Conservation (phyloP, 1,140 invertebrate genomes). For the Parasteatoda tepidariorum region DNA sequence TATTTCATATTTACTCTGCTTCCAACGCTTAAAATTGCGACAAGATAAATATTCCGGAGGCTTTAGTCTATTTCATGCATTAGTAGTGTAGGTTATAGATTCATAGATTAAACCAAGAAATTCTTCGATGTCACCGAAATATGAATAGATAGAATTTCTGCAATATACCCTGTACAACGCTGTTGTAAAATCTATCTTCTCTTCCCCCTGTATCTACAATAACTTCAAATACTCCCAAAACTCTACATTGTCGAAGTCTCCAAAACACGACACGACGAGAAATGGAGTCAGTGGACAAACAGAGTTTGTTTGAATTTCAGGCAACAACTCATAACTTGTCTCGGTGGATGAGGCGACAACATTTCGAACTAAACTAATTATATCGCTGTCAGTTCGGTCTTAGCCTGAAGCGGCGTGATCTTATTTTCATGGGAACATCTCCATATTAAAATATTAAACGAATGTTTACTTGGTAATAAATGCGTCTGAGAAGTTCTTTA, state of each 20-base stretch:
- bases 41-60: too few relatives aligned
- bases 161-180: not conserved
- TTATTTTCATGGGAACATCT: too few relatives aligned
- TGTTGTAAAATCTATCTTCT: too few relatives aligned
- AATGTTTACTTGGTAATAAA: too few relatives aligned
- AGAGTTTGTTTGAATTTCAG: conserved; percentile 49
- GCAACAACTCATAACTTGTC: conserved; percentile 53
- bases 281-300: conserved; percentile 45
- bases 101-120: not conserved
- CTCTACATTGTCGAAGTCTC: not conserved
- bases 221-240: not conserved
- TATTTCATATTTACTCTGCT: too few relatives aligned
- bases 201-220: too few relatives aligned
- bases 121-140: not conserved
- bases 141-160: not conserved
- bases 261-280: conserved; percentile 4
- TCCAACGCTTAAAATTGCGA: too few relatives aligned
- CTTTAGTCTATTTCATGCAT: too few relatives aligned
- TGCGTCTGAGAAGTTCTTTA: too few relatives aligned
- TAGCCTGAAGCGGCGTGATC: conserved; percentile 2
- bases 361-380: conserved; percentile 52
- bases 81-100: not conserved
- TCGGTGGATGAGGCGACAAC: conserved; percentile 12
- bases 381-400: conserved; percentile 23
- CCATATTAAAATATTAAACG: too few relatives aligned